phyloP scores from a whole-genome alignment of 2,113 vertebrate species.

The Physeter macrocephalus region DNA sequence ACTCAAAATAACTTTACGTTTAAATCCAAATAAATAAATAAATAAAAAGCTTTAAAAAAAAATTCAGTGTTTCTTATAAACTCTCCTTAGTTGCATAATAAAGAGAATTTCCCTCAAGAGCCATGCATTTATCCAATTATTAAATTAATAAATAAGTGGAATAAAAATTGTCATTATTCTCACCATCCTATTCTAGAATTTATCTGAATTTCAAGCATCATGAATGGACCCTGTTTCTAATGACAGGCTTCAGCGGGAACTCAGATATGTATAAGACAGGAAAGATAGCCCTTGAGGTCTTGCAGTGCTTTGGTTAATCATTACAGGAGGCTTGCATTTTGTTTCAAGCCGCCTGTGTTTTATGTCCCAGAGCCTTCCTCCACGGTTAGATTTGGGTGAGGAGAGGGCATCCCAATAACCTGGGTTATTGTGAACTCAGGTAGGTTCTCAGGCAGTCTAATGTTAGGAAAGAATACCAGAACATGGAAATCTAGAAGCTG shows the following conservation, averaged over 20 bases:
- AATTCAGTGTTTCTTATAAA: not conserved
- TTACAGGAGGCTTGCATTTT: not conserved
- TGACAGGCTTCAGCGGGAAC: not conserved
- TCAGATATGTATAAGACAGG: not conserved
- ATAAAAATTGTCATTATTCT: not conserved
- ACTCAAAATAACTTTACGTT: not conserved
- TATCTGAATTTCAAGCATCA: not conserved
- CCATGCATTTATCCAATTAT: not conserved
- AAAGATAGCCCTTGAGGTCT: not conserved
- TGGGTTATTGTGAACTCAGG: not conserved
- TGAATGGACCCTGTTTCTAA: not conserved
- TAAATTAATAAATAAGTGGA: not conserved
- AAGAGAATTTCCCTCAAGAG: not conserved
- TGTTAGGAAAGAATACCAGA: not conserved
- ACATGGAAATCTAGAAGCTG: not conserved
- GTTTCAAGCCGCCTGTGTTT: not conserved
- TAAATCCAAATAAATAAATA: not conserved
- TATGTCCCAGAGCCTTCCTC: not conserved
- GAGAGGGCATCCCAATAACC: not conserved
- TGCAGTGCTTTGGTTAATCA: not conserved
- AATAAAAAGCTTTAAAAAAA: not conserved
- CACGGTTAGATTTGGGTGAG: not conserved
- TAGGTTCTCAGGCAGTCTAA: not conserved
- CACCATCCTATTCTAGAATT: not conserved
- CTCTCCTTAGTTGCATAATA: not conserved